phyloP scores from a whole-genome alignment of 2,113 vertebrate genomes.

The Alexandromys fortis region DNA sequence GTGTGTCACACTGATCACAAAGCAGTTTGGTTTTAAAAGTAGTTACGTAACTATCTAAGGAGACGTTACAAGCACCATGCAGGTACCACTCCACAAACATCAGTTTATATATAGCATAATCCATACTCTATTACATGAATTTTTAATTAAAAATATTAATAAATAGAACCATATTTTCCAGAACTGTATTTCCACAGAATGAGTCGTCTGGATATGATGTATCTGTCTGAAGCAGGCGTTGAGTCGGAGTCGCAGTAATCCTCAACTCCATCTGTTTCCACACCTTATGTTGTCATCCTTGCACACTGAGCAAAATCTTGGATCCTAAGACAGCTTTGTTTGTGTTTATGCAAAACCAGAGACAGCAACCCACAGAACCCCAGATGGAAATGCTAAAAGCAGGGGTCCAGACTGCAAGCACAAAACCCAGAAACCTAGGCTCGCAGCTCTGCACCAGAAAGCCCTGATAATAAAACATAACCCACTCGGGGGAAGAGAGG shows the following conservation, averaged over 20 bases:
- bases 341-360: not conserved
- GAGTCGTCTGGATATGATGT: not conserved
- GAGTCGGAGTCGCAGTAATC: not conserved
- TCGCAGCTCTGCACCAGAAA: too few species aligned
- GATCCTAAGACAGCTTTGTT: not conserved
- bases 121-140: not conserved
- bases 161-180: not conserved
- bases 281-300: not conserved
- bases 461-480: not conserved
- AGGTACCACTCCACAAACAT: not conserved
- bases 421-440: not conserved
- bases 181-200: not conserved
- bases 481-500: not conserved
- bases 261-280: not conserved
- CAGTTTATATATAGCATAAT: not conserved
- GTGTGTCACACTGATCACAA: not conserved
- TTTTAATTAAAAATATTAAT: not conserved
- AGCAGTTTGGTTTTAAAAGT: not conserved
- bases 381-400: not conserved
- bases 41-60: not conserved
- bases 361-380: not conserved
- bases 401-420: not conserved
- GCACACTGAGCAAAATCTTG: not conserved
- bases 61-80: not conserved
- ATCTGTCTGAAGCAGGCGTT: not conserved